Evolutionary conservation across 1,140 invertebrate species (phyloP).

Genomic region (Ceratina calcarata): DNA sequence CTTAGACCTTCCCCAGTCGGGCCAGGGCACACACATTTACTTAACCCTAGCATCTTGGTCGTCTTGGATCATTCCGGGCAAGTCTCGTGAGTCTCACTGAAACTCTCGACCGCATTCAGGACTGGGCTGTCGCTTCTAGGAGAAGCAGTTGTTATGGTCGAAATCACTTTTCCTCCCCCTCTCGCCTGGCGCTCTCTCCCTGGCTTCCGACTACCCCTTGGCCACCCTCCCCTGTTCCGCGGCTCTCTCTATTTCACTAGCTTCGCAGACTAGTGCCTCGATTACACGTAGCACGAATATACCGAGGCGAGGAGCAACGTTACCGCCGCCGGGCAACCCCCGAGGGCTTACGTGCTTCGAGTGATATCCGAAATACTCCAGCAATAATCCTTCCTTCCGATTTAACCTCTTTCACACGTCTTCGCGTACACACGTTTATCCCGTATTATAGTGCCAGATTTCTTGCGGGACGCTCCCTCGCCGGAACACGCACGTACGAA

Average conservation of each 20-base stretch:
- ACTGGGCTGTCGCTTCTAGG: constrained; percentile 49
- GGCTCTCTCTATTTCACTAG: constrained; percentile 58
- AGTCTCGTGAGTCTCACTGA: constrained; percentile 54
- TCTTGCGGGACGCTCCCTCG: too few species aligned
- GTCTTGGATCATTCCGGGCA: constrained; percentile 54
- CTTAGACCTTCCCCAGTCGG: constrained; percentile 55
- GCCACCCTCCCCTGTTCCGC: constrained; percentile 39
- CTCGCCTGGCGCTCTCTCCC: neutral
- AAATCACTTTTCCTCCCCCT: constrained; percentile 60
- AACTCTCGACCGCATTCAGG: constrained; percentile 58
- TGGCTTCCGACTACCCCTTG: neutral
- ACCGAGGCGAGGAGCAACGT: constrained; percentile 9
- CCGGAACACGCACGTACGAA: too few species aligned
- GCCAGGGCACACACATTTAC: constrained; percentile 50
- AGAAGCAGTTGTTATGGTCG: constrained; percentile 64
- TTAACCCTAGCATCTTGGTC: constrained; percentile 61
- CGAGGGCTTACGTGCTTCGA: constrained; percentile 55
- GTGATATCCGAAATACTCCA: constrained; percentile 60
- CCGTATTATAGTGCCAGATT: too few species aligned
- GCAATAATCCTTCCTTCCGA: constrained; percentile 62
- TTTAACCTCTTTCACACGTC: constrained; percentile 49
- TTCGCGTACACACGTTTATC: constrained; percentile 12
- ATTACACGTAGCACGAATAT: constrained; percentile 51
- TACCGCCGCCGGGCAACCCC: constrained; percentile 29
- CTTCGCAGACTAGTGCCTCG: constrained; percentile 49